Conservation (phyloP, 2,888 invertebrate genomes). For the Hyppa rectilinea region DNA sequence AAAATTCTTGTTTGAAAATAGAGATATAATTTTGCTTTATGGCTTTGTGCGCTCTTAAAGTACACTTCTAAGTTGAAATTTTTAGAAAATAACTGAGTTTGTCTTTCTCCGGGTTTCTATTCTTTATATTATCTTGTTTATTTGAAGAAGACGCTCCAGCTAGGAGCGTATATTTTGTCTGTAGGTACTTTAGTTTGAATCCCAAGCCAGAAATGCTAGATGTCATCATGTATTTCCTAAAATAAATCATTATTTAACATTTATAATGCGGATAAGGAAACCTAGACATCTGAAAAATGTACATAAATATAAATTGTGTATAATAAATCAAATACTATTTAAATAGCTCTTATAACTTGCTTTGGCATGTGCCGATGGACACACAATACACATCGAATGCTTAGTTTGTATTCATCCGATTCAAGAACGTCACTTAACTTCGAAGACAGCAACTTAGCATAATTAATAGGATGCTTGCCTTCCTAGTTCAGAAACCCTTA, state of each 20-base stretch:
- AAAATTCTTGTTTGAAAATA: conserved; percentile 66
- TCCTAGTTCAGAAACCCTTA: neutral
- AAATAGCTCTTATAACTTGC: neutral
- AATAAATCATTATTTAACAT: neutral
- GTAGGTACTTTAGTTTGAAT: neutral
- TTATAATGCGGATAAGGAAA: neutral
- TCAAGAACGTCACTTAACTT: conserved; percentile 12
- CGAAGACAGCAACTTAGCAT: conserved; percentile 11
- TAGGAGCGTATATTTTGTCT: conserved; percentile 21
- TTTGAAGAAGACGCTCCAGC: conserved; percentile 3
- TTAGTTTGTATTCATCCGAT: conserved; percentile 33
- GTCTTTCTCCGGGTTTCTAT: conserved; percentile 11
- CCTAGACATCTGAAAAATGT: neutral
- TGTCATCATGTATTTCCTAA: neutral
- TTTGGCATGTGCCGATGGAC: conserved; percentile 20
- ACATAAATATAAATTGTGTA: neutral
- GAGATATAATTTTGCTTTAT: conserved; percentile 53
- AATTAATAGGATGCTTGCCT: conserved; percentile 22
- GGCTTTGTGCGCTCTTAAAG: conserved; percentile 24
- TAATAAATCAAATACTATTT: conserved; percentile 10
- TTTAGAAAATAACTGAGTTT: conserved; percentile 11
- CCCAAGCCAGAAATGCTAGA: neutral
- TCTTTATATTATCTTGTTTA: conserved; percentile 3
- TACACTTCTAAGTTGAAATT: conserved; percentile 16
- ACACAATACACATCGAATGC: conserved; percentile 22